These are phyloP conservation scores for Amyelois transitella DNA, from an alignment of 1,140 invertebrate species.

Conservation along the genomic window DNA sequence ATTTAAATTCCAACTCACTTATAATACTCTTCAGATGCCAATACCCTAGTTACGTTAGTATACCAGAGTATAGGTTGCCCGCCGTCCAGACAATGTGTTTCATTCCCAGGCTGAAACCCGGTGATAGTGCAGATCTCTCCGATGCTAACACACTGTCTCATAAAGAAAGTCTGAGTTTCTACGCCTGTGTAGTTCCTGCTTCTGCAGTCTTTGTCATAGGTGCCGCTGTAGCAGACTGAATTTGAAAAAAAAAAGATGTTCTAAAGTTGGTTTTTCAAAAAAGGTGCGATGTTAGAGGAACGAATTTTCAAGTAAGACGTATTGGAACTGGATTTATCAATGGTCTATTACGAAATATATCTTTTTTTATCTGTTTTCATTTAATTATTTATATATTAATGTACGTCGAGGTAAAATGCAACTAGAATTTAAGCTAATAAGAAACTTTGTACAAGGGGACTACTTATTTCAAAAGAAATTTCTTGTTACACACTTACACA, in stretches of 20 bases:
- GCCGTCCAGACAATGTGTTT: constrained; percentile 55
- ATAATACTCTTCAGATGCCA: constrained; percentile 77
- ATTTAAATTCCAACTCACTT: constrained; percentile 69
- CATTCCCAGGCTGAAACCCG: constrained; percentile 53
- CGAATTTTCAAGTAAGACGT: too few relatives aligned
- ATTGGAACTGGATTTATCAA: too few relatives aligned
- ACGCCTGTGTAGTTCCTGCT: constrained; percentile 43
- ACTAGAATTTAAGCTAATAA: too few relatives aligned
- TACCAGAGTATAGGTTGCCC: constrained; percentile 46
- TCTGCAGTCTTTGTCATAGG: constrained; percentile 64
- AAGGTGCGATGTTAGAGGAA: too few relatives aligned
- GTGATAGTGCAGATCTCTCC: constrained; percentile 62
- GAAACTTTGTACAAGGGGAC: too few relatives aligned
- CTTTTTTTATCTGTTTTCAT: too few relatives aligned
- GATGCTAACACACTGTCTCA: constrained; percentile 69
- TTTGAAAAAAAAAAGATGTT: constrained; percentile 15
- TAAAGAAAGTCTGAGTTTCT: constrained; percentile 63
- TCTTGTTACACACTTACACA: too few relatives aligned
- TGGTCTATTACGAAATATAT: too few relatives aligned
- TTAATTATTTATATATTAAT: too few relatives aligned
- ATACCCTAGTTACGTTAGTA: constrained; percentile 48
- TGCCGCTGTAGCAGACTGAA: constrained; percentile 76
- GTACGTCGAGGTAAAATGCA: too few relatives aligned
- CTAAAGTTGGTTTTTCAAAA: not conserved
- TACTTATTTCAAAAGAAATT: too few relatives aligned